Evolutionary conservation across 2,113 vertebrate genomes (phyloP).

Genomic region (Dolichotis patagonum): DNA sequence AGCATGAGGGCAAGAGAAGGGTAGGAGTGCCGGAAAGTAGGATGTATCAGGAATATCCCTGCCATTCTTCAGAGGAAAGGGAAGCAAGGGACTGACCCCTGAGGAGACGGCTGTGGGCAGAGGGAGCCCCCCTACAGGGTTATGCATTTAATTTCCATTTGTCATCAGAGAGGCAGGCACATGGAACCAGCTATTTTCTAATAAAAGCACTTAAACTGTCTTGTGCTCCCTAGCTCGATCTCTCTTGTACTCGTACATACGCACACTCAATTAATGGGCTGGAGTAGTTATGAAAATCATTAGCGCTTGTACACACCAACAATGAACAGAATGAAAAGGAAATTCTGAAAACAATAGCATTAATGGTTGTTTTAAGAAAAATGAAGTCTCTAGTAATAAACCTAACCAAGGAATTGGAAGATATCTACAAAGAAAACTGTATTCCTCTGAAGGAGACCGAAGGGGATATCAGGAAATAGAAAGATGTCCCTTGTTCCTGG

Average conservation of each 20-base stretch:
- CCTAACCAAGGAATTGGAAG: neutral
- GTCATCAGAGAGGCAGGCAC: neutral
- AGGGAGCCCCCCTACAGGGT: neutral
- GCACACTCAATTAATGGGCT: neutral
- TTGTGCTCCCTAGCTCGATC: rapidly evolving
- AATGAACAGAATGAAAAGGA: neutral
- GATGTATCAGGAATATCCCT: rapidly evolving
- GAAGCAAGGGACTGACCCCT: neutral
- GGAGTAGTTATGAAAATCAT: neutral
- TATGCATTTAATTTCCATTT: neutral
- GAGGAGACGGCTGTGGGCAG: neutral
- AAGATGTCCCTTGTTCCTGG: neutral
- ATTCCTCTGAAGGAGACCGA: neutral
- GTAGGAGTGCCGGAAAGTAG: neutral
- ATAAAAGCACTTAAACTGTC: neutral
- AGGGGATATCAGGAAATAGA: neutral
- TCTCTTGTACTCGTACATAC: neutral
- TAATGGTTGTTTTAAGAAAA: neutral
- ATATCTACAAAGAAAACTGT: neutral
- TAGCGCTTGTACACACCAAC: neutral
- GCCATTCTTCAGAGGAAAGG: neutral
- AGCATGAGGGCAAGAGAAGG: neutral
- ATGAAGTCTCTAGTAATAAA: neutral
- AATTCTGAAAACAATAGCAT: neutral
- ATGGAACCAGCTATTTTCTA: neutral